Evolutionary conservation across 1,140 invertebrate genomes (phyloP), one percentile per base, ranked within the genome.

Genomic region (Forficula auricularia): DNA sequence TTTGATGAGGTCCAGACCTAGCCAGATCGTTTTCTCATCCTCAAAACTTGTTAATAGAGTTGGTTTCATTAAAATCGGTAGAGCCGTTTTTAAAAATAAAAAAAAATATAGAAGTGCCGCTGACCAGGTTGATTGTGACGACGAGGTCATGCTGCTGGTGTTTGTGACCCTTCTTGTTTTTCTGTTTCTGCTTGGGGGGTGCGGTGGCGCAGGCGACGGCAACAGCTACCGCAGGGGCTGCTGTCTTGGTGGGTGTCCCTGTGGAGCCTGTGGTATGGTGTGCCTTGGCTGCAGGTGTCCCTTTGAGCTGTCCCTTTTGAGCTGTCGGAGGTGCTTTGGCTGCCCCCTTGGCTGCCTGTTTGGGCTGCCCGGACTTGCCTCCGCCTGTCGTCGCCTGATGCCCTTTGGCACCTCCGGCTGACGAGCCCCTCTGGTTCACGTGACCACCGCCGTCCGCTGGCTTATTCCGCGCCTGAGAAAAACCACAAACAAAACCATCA

Each of bases 41-140:
- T n/a, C n/a, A n/a, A n/a, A n/a, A n/a, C n/a, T n/a, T n/a, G n/a
- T n/a, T n/a, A n/a, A n/a, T n/a, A n/a, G n/a, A n/a, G n/a, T n/a
- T n/a, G n/a, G 7, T 31, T 31, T 31, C 30, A 8, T 31, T n/a
- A 31, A 31, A n/a, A 7, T 31, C n/a, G 10, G 14, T n/a, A 15
- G 10, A 15, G 35, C 9, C 1, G 10, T n/a, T 9, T 15, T 15
- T 9, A 8, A 27, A 3, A 42, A 42, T 35, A 13, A 14, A 1
- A 6, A 19, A 2, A 32, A 7, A 14, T 13, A 27, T 8, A 1
- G 12, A 44, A 49, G 19, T 36, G 14, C 32, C 44, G 62, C 77
- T 78, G 53, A 85, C 81, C 68, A 86, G 58, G 59, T 84, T 77
- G 48, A 86, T 84, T 43, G 75, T 84, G 44, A 85, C 81, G 46